These are phyloP conservation scores for Saccostrea glomerata DNA, from an alignment of 1,140 invertebrate species.

Conservation along the genomic window DNA sequence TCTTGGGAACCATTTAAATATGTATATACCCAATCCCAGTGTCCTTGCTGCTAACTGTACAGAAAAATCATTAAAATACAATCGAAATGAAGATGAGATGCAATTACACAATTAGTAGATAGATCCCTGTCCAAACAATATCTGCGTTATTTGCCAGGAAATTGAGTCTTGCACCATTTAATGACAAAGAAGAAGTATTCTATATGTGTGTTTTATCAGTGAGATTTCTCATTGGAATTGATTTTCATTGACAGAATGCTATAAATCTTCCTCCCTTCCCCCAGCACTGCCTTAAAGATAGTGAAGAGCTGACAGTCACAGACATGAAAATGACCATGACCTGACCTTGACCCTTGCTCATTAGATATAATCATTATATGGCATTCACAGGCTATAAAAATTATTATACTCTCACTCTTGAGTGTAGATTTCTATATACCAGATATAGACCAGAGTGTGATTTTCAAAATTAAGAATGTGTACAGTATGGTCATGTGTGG, in stretches of 20 bases:
- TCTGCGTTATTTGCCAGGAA: background rate
- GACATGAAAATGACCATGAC: background rate
- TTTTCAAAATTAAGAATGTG: background rate
- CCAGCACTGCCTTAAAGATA: background rate
- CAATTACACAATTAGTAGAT: slow-evolving; percentile 16
- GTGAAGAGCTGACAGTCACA: background rate
- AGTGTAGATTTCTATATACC: background rate
- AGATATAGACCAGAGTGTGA: background rate
- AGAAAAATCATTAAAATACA: slow-evolving; percentile 12
- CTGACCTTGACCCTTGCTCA: slow-evolving; percentile 2
- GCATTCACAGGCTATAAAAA: background rate
- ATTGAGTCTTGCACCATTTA: slow-evolving; percentile 8
- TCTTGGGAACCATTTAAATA: background rate
- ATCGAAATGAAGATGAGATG: background rate
- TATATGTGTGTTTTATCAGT: slow-evolving; percentile 34
- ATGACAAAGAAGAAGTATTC: slow-evolving; percentile 13
- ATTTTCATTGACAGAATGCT: slow-evolving; percentile 32
- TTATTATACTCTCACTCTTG: background rate
- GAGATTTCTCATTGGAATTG: slow-evolving; percentile 33
- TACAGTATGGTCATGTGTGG: background rate
- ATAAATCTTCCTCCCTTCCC: background rate
- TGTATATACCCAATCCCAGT: background rate
- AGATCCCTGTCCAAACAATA: slow-evolving; percentile 1
- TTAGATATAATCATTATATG: background rate
- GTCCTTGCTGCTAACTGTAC: background rate